A percentile compares a stretch with the other conserved stretches of the same genome.
phyloP scores from a whole-genome alignment of 2,113 vertebrate species.

The Cricetomys ansorgei region DNA sequence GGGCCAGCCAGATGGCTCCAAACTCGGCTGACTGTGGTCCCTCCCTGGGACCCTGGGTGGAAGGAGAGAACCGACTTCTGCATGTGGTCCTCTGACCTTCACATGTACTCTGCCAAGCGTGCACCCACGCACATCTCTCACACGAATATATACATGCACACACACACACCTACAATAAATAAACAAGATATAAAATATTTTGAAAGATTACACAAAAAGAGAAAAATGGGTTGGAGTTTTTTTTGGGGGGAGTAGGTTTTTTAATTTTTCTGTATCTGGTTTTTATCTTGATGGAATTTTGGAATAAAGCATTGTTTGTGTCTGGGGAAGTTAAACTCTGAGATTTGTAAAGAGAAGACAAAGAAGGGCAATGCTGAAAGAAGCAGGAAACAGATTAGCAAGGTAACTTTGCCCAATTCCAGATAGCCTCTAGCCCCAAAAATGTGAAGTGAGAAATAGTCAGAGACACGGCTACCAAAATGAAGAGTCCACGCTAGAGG shows the following conservation, averaged over 20 bases:
- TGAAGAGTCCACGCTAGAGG: not conserved
- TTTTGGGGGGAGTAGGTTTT: not conserved
- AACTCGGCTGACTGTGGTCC: not conserved
- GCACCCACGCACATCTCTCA: not conserved
- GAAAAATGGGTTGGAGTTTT: not conserved
- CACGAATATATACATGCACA: not conserved
- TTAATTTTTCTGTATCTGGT: not conserved
- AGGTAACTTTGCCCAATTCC: not conserved
- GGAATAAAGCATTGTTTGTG: not conserved
- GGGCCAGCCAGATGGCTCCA: not conserved
- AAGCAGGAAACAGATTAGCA: not conserved
- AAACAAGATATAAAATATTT: not conserved
- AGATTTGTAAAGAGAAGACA: not conserved
- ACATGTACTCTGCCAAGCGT: not conserved
- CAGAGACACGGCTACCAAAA: not conserved
- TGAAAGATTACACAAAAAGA: not conserved
- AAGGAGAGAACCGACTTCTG: not conserved
- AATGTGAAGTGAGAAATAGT: not conserved
- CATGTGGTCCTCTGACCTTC: not conserved
- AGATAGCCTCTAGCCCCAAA: not conserved
- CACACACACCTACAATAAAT: not conserved
- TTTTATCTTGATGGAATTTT: slow-evolving; percentile 21
- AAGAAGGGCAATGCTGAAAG: not conserved
- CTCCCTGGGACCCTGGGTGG: not conserved
- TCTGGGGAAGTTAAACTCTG: not conserved